These are phyloP conservation scores for Trinorchestia longiramus DNA, from an alignment of 1,140 invertebrate genomes.

Conservation along the genomic window DNA sequence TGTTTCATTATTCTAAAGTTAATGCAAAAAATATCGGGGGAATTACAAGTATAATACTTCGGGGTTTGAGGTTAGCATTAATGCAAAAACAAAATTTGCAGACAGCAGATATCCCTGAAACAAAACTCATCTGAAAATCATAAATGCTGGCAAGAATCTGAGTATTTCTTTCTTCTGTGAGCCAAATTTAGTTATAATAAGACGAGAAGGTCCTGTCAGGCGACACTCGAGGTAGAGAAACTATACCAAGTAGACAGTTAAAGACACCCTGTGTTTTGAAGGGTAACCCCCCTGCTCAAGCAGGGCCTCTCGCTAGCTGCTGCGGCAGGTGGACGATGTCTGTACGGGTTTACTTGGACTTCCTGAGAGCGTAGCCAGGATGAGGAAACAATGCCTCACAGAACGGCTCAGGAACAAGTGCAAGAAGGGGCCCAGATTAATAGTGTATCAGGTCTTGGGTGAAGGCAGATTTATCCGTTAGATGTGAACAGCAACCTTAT, in stretches of 20 bases:
- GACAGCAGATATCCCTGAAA: background rate
- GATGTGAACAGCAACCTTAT: too few species aligned
- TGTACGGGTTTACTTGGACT: background rate
- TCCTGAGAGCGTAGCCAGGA: too few species aligned
- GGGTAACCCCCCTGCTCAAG: background rate
- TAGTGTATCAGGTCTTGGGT: too few species aligned
- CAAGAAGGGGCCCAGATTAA: too few species aligned
- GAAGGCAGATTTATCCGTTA: too few species aligned
- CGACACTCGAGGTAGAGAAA: background rate
- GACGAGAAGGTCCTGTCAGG: background rate
- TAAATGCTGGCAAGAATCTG: background rate
- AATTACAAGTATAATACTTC: background rate
- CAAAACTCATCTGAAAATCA: background rate
- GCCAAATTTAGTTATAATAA: background rate
- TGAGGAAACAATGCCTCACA: too few species aligned
- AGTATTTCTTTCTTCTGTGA: background rate
- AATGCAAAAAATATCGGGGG: background rate
- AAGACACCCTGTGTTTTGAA: background rate
- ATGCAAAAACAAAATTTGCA: background rate
- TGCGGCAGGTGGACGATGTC: background rate
- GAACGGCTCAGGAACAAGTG: too few species aligned
- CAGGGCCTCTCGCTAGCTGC: background rate
- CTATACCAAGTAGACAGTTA: background rate
- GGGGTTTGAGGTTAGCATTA: background rate
- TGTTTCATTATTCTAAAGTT: background rate